Percentiles rank a stretch among this genome's conserved stretches.
Conservation (phyloP, 2,888 invertebrate species). For the Phortica magna region DNA sequence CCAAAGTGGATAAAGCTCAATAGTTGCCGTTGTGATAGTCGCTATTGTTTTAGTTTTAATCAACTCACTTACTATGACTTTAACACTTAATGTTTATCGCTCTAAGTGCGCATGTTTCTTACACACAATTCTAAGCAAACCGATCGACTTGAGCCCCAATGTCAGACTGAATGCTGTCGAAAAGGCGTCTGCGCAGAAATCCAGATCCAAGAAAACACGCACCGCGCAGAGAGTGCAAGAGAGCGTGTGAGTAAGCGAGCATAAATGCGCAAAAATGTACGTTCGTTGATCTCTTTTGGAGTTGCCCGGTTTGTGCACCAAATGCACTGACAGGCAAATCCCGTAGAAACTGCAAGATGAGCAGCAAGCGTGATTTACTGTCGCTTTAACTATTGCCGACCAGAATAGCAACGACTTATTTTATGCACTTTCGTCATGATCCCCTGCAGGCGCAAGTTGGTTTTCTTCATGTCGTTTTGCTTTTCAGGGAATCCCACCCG, state of each 20-base stretch:
- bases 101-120: background rate
- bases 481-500: slow-evolving; percentile 53
- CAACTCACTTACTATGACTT: background rate
- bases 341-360: background rate
- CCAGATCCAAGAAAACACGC: slow-evolving; percentile 14
- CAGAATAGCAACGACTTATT: background rate
- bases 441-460: background rate
- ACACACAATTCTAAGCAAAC: slow-evolving; percentile 5
- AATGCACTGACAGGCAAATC: background rate
- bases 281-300: background rate
- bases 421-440: background rate
- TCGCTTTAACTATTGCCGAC: background rate
- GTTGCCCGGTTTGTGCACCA: background rate
- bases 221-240: background rate
- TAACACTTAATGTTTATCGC: background rate
- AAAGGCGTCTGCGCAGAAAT: slow-evolving; percentile 14
- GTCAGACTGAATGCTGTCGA: slow-evolving; percentile 22
- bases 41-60: slow-evolving; percentile 13
- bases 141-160: slow-evolving; percentile 25
- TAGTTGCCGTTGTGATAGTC: background rate
- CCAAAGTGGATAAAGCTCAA: slow-evolving; percentile 25
- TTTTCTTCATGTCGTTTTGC: background rate
- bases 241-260: background rate
- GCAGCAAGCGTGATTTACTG: slow-evolving; percentile 28
- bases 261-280: background rate